Evolutionary conservation across 1,140 invertebrate species (phyloP), one percentile per base, ranked within the genome.

Genomic region (Helicoverpa armigera): DNA sequence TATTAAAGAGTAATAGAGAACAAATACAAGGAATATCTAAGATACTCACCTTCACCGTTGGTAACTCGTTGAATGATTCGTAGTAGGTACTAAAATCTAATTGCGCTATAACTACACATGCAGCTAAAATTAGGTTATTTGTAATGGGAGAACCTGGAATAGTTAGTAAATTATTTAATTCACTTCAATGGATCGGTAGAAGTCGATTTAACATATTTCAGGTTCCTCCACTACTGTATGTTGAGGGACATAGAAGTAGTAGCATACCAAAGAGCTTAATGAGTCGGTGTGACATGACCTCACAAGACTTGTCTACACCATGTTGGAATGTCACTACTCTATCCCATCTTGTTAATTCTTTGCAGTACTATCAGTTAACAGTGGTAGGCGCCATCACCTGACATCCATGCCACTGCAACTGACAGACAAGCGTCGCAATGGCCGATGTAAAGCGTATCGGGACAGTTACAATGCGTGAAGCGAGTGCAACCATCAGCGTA

Each of bases 401-500:
- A 23, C 48, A n/a, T 74, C 2, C 31, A 60, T 7, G 31, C 29
- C 50, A 77, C 60, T 77, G 75, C 67, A 56, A 77, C 75, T 18
- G 54, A 67, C 51, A 54, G 61, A 77, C 74, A 65, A 16, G 29
- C 54, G 50, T 56, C 69, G 69, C 69, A 0, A 54, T 54, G 18
- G 58, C 50, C 23, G 13, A 67, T 31, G 23, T 67, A 11, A 77
- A 77, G 75, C 75, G 29, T 69, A 23, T 72, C 29, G 50, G 50
- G 63, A 79, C 77, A 79, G 77, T 79, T 79, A 79, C 61, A 35
- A 69, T 58, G 77, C 77, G 65, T 79, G 67, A 79, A 79, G 78
- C 78, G 48, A 48, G 69, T 80, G 78, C 78, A 72, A 77, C 75
- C 75, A 67, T 54, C 60, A 77, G 76, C 76, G 63, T 69, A 79